These are phyloP conservation scores for Hypselothyrea guttata DNA, from an alignment of 2,888 invertebrate genomes.

Conservation along the genomic window DNA sequence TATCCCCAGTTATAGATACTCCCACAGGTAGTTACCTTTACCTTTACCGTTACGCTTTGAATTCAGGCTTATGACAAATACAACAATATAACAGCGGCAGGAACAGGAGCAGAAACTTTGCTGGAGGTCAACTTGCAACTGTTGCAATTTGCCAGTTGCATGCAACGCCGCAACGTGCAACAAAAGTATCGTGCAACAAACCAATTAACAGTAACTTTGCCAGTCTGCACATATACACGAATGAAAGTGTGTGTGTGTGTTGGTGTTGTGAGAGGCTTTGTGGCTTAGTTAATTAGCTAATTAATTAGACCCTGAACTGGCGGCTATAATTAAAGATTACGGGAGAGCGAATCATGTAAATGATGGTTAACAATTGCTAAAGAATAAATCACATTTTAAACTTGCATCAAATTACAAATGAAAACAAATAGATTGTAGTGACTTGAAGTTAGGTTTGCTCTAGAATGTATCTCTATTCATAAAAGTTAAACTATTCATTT, in stretches of 20 bases:
- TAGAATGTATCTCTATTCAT: too few species aligned
- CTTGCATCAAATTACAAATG: too few species aligned
- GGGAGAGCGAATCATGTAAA: background rate
- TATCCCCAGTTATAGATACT: constrained; percentile 8
- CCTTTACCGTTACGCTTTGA: too few species aligned
- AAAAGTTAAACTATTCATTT: too few species aligned
- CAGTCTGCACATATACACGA: too few species aligned
- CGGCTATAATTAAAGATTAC: constrained; percentile 11
- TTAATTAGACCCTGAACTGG: constrained; percentile 22
- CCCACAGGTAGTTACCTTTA: constrained; percentile 24
- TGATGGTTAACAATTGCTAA: background rate
- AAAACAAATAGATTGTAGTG: too few species aligned
- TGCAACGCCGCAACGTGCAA: constrained; percentile 5
- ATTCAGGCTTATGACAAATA: constrained; percentile 14
- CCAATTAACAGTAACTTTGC: constrained; percentile 34
- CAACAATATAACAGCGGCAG: constrained; percentile 13
- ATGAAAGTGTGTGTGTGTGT: constrained; percentile 9
- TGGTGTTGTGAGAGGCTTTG: constrained; percentile 12
- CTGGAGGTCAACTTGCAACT: constrained; percentile 23
- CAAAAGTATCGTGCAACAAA: constrained; percentile 27
- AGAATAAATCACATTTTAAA: too few species aligned
- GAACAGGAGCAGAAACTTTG: constrained; percentile 13
- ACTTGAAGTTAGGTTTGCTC: too few species aligned
- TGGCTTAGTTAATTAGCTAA: constrained; percentile 48
- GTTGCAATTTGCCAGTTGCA: constrained; percentile 2